phyloP scores from a whole-genome alignment of 2,888 invertebrate genomes.

The Bruchidius siliquastri region DNA sequence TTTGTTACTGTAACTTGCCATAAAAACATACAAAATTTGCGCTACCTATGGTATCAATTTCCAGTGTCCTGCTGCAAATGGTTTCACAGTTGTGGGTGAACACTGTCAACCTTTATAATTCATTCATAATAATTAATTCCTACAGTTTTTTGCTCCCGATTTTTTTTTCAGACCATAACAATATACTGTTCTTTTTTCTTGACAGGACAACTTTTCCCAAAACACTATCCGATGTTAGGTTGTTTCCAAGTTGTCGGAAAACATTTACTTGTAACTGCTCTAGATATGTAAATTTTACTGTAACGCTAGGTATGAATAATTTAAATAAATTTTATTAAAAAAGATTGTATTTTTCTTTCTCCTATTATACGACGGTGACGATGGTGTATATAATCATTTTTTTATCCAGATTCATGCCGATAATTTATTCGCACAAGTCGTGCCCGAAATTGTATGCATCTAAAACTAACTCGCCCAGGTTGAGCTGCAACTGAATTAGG shows the following conservation, averaged over 20 bases:
- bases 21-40: too few species aligned
- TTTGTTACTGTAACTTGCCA: too few species aligned
- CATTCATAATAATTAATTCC: neutral
- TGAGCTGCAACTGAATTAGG: too few species aligned
- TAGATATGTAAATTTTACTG: slow-evolving; percentile 39
- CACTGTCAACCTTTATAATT: neutral
- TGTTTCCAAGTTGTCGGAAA: slow-evolving; percentile 7
- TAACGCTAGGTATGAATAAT: slow-evolving; percentile 39
- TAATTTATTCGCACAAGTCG: too few species aligned
- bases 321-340: slow-evolving; percentile 44
- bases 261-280: slow-evolving; percentile 26
- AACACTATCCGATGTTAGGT: neutral
- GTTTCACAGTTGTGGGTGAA: neutral
- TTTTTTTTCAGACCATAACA: neutral
- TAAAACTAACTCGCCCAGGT: too few species aligned
- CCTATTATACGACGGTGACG: slow-evolving; percentile 2
- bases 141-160: neutral
- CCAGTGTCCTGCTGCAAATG: neutral
- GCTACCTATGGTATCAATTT: too few species aligned
- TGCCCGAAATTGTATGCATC: too few species aligned
- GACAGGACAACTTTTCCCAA: neutral
- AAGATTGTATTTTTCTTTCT: slow-evolving; percentile 16
- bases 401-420: too few species aligned
- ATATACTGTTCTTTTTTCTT: neutral
- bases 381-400: too few species aligned